A percentile compares a stretch with the other conserved stretches of the same genome.
These are phyloP conservation scores for Pyrrhia umbra DNA, from an alignment of 2,888 invertebrate species.

Conservation along the genomic window DNA sequence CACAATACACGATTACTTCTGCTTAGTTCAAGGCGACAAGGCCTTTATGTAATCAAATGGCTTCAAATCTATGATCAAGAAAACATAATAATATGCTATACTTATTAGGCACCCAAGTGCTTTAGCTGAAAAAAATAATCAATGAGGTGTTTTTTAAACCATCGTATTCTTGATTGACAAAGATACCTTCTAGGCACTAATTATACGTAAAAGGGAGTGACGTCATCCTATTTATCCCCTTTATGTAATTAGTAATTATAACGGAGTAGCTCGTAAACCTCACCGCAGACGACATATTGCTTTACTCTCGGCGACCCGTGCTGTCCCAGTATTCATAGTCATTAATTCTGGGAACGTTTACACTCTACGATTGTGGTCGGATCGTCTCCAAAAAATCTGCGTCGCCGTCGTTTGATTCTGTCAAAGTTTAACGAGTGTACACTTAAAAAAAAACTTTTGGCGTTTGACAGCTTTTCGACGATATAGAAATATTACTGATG, in stretches of 20 bases:
- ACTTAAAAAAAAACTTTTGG: too few species aligned
- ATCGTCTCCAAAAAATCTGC: conserved; percentile 2
- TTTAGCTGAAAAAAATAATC: too few species aligned
- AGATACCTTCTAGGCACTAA: too few species aligned
- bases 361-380: conserved; percentile 34
- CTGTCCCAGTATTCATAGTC: conserved; percentile 70
- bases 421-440: too few species aligned
- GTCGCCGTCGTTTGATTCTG: too few species aligned
- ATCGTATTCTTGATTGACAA: too few species aligned
- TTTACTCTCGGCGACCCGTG: conserved; percentile 59
- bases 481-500: too few species aligned
- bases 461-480: too few species aligned
- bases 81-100: too few species aligned
- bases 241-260: conserved; percentile 68
- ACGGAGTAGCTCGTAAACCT: conserved; percentile 67
- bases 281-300: conserved; percentile 61
- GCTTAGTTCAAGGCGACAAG: not conserved
- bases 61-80: too few species aligned
- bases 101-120: too few species aligned
- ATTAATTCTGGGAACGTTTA: conserved; percentile 66
- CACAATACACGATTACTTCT: not conserved
- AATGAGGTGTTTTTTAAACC: not conserved
- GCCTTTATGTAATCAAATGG: too few species aligned
- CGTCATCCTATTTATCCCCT: conserved; percentile 35
- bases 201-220: not conserved